Base-by-base conservation (phyloP, 1,140 invertebrate species). In the Helicoverpa armigera region DNA sequence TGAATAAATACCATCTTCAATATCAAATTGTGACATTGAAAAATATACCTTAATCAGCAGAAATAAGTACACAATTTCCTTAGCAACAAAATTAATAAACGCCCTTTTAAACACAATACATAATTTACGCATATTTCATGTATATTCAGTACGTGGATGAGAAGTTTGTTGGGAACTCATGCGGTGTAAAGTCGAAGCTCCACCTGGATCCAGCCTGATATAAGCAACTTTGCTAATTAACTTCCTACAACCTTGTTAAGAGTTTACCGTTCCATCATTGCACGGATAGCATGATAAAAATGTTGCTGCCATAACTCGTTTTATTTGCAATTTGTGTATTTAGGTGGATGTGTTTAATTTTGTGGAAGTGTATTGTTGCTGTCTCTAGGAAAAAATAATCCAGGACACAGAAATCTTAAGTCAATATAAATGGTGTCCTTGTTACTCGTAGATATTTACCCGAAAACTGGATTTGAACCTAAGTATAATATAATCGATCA, bases 161-260 rank as follows among this genome's bases (percentile, higher is more conserved):
- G 50, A 77, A 77, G 61, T 77, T 77, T 43, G 58, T 77, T 77
- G 54, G 10, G 11, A 77, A 54, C 61, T 65, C 50, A 53, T 77
- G 48, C 51, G 61, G 43, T 76, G 31, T 58, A 53, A 53, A 75
- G 16, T 48, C 35, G 43, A 53, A 76, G 74, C 69, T 51, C 10
- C 60, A 23, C 58, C 51, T 31, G 29, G 35, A 23, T 2, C 18
- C 18, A 5, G 18, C 9, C 5, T 75, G 61, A 77, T 77, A 65
- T 54, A 77, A 77, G 29, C 18, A 80, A 75, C 70, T 79, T 78
- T 73, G 51, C 75, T 82, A 79, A 82, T 82, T 82, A 79, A 73
- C 60, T 82, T 72, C 23, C 56, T 78, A 65, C 51, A 73, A 82
- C 54, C 74, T 82, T 82, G 80, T 82, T 82, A 82, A 60, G 65